Base-by-base conservation (phyloP, 2,888 invertebrate genomes). In the Neoscelio sp. region DNA sequence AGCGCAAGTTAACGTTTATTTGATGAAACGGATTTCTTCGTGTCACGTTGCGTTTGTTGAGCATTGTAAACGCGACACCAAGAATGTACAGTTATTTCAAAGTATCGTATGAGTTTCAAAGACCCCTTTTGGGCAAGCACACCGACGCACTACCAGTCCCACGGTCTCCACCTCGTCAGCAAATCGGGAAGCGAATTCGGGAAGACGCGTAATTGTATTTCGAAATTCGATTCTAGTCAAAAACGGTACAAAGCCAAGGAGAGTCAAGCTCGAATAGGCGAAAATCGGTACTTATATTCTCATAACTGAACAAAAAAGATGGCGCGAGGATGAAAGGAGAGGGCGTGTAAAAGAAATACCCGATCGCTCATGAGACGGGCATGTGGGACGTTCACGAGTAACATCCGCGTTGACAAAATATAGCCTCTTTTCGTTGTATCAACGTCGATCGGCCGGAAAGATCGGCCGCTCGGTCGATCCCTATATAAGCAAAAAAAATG, bases 101-200 rank as follows among this genome's bases (percentile, higher is more conserved):
- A 85, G 86, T 89, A 89, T 88, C 84, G 84, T 89, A 89, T 90
- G 85, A 89, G 88, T 90, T 90, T 89, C 89, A 82, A 90, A 90
- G 89, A 88, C 89, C 90, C 89, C 89, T 89, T 90, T 90, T 90
- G 90, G 90, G 90, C 90, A 88, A 86, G 87, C 84, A 87, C 86
- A 89, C 88, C 88, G 89, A 89, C 89, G 89, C 89, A 90, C 85
- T 88, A 87, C 80, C 83, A 85, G 86, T 87, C 87, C 87, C 85
- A 85, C 85, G 79, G 77, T 82, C 82, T 83, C 74, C 64, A 17
- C 42, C 46, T 70, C 76, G 80, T 44, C 8, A 64, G 23, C 73
- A 48, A 60, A 48, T 28, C 60, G 40, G 13, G 40, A n/a, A 26
- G 48, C 44, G 38, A 60, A 71, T 80, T 75, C 62, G 15, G 5